phyloP scores from a whole-genome alignment of 2,888 invertebrate species.

The Lasioglossum villosulum region DNA sequence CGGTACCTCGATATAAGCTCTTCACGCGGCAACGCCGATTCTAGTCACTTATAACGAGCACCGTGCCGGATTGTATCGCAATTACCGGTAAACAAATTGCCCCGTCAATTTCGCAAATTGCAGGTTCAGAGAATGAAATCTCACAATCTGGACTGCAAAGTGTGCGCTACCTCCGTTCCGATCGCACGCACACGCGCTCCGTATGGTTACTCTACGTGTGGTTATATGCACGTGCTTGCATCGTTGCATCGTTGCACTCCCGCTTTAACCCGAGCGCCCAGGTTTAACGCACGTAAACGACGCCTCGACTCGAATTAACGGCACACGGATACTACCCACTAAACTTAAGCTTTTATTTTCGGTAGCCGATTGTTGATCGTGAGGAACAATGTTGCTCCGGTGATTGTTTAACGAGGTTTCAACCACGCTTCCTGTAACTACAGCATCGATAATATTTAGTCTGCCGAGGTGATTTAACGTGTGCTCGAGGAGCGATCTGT shows the following conservation, averaged over 20 bases:
- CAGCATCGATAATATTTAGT: background rate
- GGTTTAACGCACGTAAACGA: slow-evolving; percentile 49
- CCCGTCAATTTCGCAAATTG: slow-evolving; percentile 81
- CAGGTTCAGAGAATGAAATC: slow-evolving; percentile 80
- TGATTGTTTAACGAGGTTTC: background rate
- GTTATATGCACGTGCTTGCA: slow-evolving; percentile 59
- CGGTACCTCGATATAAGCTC: slow-evolving; percentile 38
- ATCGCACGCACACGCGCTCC: slow-evolving; percentile 63
- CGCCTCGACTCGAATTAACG: slow-evolving; percentile 50
- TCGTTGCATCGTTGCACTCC: slow-evolving; percentile 2
- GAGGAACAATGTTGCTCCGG: background rate
- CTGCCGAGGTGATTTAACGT: background rate
- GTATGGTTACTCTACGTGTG: background rate
- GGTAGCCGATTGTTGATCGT: slow-evolving; percentile 6
- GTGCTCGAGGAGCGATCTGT: background rate
- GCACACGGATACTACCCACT: slow-evolving; percentile 24
- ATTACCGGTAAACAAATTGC: slow-evolving; percentile 81
- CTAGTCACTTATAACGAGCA: slow-evolving; percentile 71
- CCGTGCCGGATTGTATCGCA: slow-evolving; percentile 78
- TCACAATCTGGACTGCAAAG: slow-evolving; percentile 75
- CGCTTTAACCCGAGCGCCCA: slow-evolving; percentile 19
- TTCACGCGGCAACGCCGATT: slow-evolving; percentile 59
- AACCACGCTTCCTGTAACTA: background rate
- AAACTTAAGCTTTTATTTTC: background rate
- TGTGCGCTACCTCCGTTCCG: slow-evolving; percentile 61